Percentiles rank a stretch among this genome's conserved stretches.
Evolutionary conservation across 2,113 vertebrate species (phyloP).

Genomic region (Perognathus longimembris): DNA sequence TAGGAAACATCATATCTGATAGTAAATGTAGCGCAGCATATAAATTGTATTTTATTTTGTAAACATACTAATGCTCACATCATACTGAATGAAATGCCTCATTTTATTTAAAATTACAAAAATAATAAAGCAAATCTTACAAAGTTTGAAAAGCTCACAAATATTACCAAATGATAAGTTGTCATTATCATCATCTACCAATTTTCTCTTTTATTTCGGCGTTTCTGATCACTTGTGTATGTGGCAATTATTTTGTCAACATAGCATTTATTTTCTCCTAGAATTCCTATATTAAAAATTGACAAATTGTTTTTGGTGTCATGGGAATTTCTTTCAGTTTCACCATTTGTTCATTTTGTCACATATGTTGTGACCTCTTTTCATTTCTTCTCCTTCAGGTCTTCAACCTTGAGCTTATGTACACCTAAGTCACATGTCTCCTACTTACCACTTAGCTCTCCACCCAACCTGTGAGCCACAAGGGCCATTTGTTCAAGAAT

Average conservation of each 20-base stretch:
- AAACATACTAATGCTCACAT: no score
- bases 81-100: no score
- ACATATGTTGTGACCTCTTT: no score
- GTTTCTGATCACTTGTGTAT: not conserved
- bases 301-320: not conserved
- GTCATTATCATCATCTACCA: not conserved
- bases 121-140: not conserved
- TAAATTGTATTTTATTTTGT: no score
- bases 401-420: not conserved
- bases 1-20: not conserved
- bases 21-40: no score
- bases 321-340: not conserved
- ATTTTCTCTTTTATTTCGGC: not conserved
- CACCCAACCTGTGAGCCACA: accelerated
- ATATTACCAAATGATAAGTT: not conserved
- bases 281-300: not conserved
- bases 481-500: not conserved
- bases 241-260: not conserved
- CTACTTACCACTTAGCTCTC: accelerated
- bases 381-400: not conserved
- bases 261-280: not conserved
- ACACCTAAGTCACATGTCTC: not conserved
- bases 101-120: not conserved
- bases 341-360: not conserved
- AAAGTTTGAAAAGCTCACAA: not conserved